A percentile compares a stretch with the other conserved stretches of the same genome.
Evolutionary conservation across 2,888 invertebrate species (phyloP).

Genomic region (Chrysotoxum bicinctum): DNA sequence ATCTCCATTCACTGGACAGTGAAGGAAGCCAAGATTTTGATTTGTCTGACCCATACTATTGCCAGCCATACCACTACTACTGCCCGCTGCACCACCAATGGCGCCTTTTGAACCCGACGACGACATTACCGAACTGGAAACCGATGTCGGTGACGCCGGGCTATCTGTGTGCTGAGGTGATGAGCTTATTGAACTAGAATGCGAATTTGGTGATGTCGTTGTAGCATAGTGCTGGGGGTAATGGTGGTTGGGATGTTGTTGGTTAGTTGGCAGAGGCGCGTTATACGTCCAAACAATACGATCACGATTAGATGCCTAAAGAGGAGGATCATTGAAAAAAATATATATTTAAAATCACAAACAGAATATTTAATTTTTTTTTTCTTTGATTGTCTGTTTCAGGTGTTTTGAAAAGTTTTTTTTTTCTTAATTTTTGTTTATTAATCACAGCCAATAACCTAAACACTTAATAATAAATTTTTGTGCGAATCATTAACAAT

Average conservation of each 20-base stretch:
- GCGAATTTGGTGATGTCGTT: constrained; percentile 77
- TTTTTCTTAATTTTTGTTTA: background rate
- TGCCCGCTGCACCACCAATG: constrained; percentile 76
- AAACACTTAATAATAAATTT: constrained; percentile 22
- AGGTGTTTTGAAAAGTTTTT: constrained; percentile 42
- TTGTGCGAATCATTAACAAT: constrained; percentile 58
- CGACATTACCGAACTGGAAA: constrained; percentile 94
- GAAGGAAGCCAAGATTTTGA: constrained; percentile 76
- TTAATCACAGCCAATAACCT: constrained; percentile 55
- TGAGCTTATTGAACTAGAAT: constrained; percentile 82
- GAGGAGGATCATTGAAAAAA: constrained; percentile 2
- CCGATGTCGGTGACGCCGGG: constrained; percentile 92
- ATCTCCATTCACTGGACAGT: constrained; percentile 84
- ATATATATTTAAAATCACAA: background rate
- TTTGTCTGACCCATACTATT: constrained; percentile 74
- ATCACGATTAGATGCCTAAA: constrained; percentile 81
- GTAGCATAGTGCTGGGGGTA: constrained; percentile 78
- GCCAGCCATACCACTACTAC: constrained; percentile 72
- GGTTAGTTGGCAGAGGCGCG: constrained; percentile 85
- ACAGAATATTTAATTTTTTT: background rate
- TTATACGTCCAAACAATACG: constrained; percentile 96
- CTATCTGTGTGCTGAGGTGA: constrained; percentile 85
- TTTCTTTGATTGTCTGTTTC: constrained; percentile 24
- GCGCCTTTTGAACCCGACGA: constrained; percentile 87
- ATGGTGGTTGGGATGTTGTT: constrained; percentile 82